Conservation (phyloP, 2,888 invertebrate genomes). For the Lochmaea capreae region DNA sequence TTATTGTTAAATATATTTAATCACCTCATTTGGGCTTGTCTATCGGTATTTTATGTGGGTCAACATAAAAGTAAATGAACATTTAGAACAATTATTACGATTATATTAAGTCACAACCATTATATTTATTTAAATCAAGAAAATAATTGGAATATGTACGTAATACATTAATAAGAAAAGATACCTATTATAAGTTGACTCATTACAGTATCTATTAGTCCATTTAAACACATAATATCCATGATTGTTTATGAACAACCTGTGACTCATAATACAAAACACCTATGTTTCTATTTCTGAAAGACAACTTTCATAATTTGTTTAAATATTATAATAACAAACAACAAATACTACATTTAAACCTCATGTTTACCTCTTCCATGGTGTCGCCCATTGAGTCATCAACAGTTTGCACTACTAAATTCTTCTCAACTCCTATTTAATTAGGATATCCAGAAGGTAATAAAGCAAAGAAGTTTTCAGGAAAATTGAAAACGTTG, state of each 20-base stretch:
- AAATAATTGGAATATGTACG: neutral
- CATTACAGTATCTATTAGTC: neutral
- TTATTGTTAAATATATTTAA: neutral
- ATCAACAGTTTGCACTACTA: conserved; percentile 12
- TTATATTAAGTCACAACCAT: neutral
- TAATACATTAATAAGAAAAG: neutral
- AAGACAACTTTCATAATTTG: neutral
- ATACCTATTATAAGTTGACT: neutral
- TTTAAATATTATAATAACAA: neutral
- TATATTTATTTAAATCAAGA: no score
- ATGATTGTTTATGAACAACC: neutral
- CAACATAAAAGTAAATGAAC: neutral
- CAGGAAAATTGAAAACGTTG: neutral
- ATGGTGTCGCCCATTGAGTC: conserved; percentile 44
- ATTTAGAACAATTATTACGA: neutral
- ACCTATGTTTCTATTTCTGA: neutral
- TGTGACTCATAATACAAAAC: no score
- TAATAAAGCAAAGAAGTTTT: conserved; percentile 2
- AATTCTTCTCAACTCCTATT: neutral
- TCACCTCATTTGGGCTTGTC: neutral
- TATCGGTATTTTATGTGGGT: neutral
- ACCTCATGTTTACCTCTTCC: conserved; percentile 41
- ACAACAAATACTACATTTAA: neutral
- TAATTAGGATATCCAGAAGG: neutral
- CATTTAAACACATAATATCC: neutral